Evolutionary conservation across 2,888 invertebrate genomes (phyloP).

Genomic region (Nudaria mundana): DNA sequence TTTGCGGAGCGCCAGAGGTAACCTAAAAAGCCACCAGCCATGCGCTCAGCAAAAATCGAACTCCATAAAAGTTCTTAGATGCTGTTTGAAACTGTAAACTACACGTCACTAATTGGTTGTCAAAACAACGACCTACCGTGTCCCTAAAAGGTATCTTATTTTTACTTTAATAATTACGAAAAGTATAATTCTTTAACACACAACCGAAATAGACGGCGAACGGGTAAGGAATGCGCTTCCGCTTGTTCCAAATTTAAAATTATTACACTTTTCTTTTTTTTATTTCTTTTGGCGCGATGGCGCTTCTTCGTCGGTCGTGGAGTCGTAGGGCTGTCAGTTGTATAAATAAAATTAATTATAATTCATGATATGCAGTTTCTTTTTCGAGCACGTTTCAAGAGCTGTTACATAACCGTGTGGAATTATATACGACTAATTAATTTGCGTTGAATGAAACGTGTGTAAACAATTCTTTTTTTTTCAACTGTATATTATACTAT

Average conservation of each 20-base stretch:
- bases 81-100: slow-evolving; percentile 17
- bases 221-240: slow-evolving; percentile 58
- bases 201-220: slow-evolving; percentile 51
- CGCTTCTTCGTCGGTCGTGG: slow-evolving; percentile 15
- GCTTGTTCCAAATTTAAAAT: slow-evolving; percentile 58
- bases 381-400: not conserved
- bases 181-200: slow-evolving; percentile 27
- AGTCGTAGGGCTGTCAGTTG: slow-evolving; percentile 14
- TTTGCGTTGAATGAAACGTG: too few species aligned
- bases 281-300: slow-evolving; percentile 17
- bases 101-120: slow-evolving; percentile 25
- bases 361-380: not conserved
- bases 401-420: not conserved
- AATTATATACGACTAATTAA: too few species aligned
- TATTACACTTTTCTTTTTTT: slow-evolving; percentile 45
- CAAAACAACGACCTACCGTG: slow-evolving; percentile 22
- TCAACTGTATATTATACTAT: too few species aligned
- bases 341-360: not conserved
- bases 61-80: too few species aligned
- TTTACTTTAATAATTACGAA: slow-evolving; percentile 18
- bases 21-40: too few species aligned
- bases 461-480: too few species aligned
- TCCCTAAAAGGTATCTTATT: slow-evolving; percentile 22
- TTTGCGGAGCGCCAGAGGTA: too few species aligned
- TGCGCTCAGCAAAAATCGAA: too few species aligned